Percentiles rank a stretch among this genome's conserved stretches.
phyloP scores from a whole-genome alignment of 23 tunicate genomes.

The Diplosoma virens region DNA sequence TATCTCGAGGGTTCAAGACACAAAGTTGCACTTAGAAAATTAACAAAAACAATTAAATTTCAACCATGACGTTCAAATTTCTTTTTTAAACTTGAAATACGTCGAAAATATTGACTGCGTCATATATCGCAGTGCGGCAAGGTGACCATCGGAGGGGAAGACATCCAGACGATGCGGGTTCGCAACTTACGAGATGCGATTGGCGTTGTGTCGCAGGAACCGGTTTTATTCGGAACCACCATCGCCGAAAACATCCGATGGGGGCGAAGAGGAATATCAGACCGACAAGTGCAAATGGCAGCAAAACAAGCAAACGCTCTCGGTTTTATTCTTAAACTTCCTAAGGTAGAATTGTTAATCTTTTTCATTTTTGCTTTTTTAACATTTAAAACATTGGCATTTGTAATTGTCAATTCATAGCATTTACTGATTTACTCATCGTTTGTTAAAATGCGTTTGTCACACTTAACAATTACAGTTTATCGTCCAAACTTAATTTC shows the following conservation, averaged over 20 bases:
- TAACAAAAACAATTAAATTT: neutral
- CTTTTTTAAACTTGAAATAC: too few species aligned
- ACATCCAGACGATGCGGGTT: slow-evolving; percentile 40
- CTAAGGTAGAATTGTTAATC: too few species aligned
- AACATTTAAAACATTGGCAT: too few species aligned
- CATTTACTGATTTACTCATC: too few species aligned
- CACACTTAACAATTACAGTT: too few species aligned
- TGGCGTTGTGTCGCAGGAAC: slow-evolving; percentile 95
- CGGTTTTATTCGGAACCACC: slow-evolving; percentile 73
- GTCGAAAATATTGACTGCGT: neutral
- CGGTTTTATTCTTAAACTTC: slow-evolving; percentile 70
- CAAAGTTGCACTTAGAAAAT: neutral
- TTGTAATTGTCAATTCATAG: too few species aligned
- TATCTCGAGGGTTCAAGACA: too few species aligned
- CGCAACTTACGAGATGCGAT: slow-evolving; percentile 57
- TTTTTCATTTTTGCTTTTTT: too few species aligned
- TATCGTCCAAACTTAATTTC: too few species aligned
- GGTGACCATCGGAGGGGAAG: slow-evolving; percentile 49
- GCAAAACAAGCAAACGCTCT: slow-evolving; percentile 90
- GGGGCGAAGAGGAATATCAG: slow-evolving; percentile 80
- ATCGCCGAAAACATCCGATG: slow-evolving; percentile 89
- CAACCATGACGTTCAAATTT: neutral
- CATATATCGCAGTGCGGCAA: slow-evolving; percentile 50
- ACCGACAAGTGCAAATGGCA: slow-evolving; percentile 63
- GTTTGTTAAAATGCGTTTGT: too few species aligned